Evolutionary conservation across 1,140 invertebrate species (phyloP).

Genomic region (Ylistrum balloti): DNA sequence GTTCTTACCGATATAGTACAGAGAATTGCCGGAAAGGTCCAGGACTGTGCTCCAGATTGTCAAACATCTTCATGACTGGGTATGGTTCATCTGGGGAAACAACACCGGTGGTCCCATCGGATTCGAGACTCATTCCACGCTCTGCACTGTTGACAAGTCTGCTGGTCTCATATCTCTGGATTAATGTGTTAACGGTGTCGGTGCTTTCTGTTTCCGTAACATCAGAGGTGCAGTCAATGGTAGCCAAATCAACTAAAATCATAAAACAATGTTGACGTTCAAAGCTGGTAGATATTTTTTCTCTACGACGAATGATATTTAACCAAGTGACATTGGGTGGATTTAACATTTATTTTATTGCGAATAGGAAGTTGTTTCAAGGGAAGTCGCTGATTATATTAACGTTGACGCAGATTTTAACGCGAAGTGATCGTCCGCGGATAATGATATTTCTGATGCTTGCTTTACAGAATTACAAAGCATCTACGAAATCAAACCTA

Average conservation of each 20-base stretch:
- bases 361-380: too few relatives aligned
- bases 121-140: neutral
- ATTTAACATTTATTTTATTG: too few relatives aligned
- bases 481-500: too few relatives aligned
- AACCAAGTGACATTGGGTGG: too few relatives aligned
- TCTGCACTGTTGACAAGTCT: neutral
- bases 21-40: conserved; percentile 68
- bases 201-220: conserved; percentile 66
- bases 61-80: conserved; percentile 67
- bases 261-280: neutral
- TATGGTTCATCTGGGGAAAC: conserved; percentile 57
- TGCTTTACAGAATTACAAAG: too few relatives aligned
- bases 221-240: conserved; percentile 71
- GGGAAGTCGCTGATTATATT: too few relatives aligned
- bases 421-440: too few relatives aligned
- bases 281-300: too few relatives aligned
- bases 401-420: too few relatives aligned
- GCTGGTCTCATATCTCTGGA: conserved; percentile 59
- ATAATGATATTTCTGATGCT: too few relatives aligned
- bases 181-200: conserved; percentile 63
- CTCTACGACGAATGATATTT: too few relatives aligned
- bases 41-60: conserved; percentile 61
- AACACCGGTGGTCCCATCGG: conserved; percentile 30
- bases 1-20: conserved; percentile 66
- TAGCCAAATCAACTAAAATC: conserved; percentile 75